Percentiles rank a stretch among this genome's conserved stretches.
Conservation (phyloP, 2,113 vertebrate species). For the Marmota monax region DNA sequence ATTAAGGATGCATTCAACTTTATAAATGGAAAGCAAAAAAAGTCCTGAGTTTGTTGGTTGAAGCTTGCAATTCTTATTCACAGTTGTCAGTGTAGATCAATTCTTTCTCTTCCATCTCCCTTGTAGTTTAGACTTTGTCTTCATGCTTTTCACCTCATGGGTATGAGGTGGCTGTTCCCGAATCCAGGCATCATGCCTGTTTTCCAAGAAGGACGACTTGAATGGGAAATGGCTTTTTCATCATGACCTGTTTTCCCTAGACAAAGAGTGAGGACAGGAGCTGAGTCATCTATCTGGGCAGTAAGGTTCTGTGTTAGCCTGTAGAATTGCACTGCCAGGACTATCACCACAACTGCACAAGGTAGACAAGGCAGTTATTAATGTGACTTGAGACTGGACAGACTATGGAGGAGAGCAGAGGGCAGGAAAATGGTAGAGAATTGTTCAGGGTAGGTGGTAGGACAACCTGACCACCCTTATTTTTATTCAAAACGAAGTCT, state of each 20-base stretch:
- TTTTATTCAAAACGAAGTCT: not conserved
- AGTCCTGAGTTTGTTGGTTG: not conserved
- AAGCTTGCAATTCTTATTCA: not conserved
- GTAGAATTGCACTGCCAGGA: fast-evolving
- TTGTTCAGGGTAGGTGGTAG: not conserved
- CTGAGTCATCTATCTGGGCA: not conserved
- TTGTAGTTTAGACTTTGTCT: not conserved
- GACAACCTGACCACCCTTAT: not conserved
- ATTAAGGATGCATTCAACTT: not conserved
- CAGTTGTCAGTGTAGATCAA: not conserved
- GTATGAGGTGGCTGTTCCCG: not conserved
- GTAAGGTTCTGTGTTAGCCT: too few species aligned
- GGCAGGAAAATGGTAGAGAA: not conserved
- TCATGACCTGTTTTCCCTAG: not conserved
- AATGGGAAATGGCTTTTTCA: not conserved
- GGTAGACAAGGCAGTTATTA: not conserved
- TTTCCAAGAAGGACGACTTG: not conserved
- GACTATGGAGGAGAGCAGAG: not conserved
- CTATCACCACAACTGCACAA: not conserved
- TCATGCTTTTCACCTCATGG: not conserved
- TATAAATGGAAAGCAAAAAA: not conserved
- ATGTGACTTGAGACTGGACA: fast-evolving
- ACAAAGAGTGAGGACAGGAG: not conserved
- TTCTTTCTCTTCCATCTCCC: not conserved
- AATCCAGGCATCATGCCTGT: not conserved